A percentile compares a stretch with the other conserved stretches of the same genome.
These are phyloP conservation scores for Pseudoips prasinana DNA, from an alignment of 2,888 invertebrate genomes.

Conservation along the genomic window DNA sequence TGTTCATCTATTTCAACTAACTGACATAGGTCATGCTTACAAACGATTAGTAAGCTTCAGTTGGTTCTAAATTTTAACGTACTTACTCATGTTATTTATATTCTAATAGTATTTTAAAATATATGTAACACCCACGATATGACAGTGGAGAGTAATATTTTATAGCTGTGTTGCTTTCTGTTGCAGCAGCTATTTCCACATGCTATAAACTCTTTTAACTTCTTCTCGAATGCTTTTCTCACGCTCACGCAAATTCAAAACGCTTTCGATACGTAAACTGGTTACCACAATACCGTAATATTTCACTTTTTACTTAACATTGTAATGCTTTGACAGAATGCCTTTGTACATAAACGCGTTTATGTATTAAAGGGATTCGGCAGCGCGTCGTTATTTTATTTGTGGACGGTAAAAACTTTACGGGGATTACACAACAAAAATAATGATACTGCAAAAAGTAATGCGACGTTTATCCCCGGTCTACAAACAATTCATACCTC, in stretches of 20 bases:
- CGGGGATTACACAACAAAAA: conserved; percentile 36
- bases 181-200: conserved; percentile 37
- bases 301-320: conserved; percentile 37
- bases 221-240: conserved; percentile 32
- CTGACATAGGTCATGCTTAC: no score
- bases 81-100: no score
- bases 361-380: conserved; percentile 24
- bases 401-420: conserved; percentile 36
- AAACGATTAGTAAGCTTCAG: no score
- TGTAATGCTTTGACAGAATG: conserved; percentile 22
- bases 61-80: no score
- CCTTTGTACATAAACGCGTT: conserved; percentile 30
- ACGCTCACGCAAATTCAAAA: conserved; percentile 48
- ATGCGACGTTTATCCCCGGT: conserved; percentile 52
- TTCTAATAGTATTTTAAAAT: no score
- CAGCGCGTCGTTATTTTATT: conserved; percentile 34
- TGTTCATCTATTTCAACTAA: conserved; percentile 9
- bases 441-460: conserved; percentile 48
- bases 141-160: conserved; percentile 27
- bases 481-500: conserved; percentile 61
- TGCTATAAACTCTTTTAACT: conserved; percentile 32
- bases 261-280: conserved; percentile 29
- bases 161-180: conserved; percentile 21
- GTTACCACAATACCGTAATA: conserved; percentile 41
- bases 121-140: conserved; percentile 33